A percentile compares a stretch with the other conserved stretches of the same genome.
Evolutionary conservation across 2,113 vertebrate species (phyloP).

Genomic region (Cynoglossus semilaevis): DNA sequence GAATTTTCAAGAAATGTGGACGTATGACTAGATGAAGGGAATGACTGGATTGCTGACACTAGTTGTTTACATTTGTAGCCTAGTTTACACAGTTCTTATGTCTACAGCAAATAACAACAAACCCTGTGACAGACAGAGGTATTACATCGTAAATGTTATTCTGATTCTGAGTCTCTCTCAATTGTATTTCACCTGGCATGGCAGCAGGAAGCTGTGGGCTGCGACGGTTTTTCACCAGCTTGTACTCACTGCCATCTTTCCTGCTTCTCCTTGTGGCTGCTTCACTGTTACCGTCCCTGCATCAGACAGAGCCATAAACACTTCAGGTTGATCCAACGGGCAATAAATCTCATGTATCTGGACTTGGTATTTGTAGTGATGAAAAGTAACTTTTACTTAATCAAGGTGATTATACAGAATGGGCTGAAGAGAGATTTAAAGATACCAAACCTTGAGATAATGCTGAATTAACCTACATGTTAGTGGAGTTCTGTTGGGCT

Average conservation of each 20-base stretch:
- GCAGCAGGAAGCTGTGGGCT: slow-evolving; percentile 80
- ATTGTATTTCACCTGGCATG: slow-evolving; percentile 82
- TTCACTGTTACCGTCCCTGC: slow-evolving; percentile 79
- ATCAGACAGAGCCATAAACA: slow-evolving; percentile 21
- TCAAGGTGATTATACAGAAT: not conserved
- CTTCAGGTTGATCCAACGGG: not conserved
- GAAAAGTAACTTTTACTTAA: not conserved
- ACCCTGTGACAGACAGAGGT: no score
- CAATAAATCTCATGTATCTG: not conserved
- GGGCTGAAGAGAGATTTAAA: no score
- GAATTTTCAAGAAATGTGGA: no score
- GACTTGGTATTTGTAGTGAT: no score
- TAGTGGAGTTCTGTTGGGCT: slow-evolving; percentile 83
- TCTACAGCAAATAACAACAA: no score
- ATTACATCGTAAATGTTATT: no score
- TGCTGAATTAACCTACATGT: slow-evolving; percentile 72
- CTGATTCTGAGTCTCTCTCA: no score
- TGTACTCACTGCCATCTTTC: slow-evolving; percentile 91
- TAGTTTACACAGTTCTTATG: no score
- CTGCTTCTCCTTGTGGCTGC: slow-evolving; percentile 67
- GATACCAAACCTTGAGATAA: not conserved
- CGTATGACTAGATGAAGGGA: no score
- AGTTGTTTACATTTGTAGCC: no score
- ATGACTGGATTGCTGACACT: no score
- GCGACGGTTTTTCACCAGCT: slow-evolving; percentile 87